phyloP scores from a whole-genome alignment of 1,140 invertebrate species.

The Tetranychus urticae region DNA sequence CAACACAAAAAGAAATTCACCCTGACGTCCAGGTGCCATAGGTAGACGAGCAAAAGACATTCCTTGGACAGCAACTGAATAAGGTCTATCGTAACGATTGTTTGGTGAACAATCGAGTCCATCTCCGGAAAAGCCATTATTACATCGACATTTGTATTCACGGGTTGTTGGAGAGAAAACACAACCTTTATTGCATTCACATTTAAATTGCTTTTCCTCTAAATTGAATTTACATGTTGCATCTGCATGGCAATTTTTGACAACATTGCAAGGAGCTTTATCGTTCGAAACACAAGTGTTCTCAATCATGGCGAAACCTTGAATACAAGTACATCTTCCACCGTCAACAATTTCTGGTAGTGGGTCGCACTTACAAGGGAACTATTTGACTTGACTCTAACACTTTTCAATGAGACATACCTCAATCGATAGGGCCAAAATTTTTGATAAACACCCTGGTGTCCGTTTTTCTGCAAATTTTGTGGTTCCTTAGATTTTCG shows the following conservation, averaged over 20 bases:
- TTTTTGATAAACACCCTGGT: too few species aligned
- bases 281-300: background rate
- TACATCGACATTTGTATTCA: slow-evolving; percentile 23
- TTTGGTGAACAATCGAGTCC: slow-evolving; percentile 36
- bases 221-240: slow-evolving; percentile 47
- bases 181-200: slow-evolving; percentile 52
- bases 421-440: too few species aligned
- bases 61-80: slow-evolving; percentile 69
- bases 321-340: background rate
- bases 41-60: slow-evolving; percentile 58
- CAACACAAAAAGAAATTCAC: slow-evolving; percentile 23
- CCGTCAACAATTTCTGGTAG: background rate
- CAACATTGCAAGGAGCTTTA: slow-evolving; percentile 8
- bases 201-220: slow-evolving; percentile 34
- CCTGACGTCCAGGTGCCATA: slow-evolving; percentile 22
- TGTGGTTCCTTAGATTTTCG: too few species aligned
- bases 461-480: too few species aligned
- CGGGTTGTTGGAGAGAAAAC: slow-evolving; percentile 32
- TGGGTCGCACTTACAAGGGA: background rate
- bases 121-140: slow-evolving; percentile 36
- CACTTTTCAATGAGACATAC: too few species aligned
- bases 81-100: slow-evolving; percentile 41
- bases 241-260: slow-evolving; percentile 27
- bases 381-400: too few species aligned
- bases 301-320: background rate